Evolutionary conservation across 2,797 vertebrate genomes (phyloP).

Genomic region (Neoniphon sammara): DNA sequence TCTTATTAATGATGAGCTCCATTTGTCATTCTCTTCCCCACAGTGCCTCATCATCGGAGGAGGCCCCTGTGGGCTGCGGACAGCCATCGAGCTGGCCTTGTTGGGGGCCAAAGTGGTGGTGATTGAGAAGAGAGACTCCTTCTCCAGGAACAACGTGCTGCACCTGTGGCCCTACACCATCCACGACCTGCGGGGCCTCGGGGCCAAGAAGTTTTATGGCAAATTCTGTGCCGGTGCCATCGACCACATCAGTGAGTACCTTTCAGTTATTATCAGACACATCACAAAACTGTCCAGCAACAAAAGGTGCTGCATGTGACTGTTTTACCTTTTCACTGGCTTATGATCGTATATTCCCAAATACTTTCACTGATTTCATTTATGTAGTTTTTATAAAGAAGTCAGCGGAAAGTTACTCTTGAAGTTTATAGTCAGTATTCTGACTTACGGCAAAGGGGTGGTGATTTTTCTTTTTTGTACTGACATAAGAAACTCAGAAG

Average conservation of each 20-base stretch:
- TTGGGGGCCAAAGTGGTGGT: slow-evolving; percentile 95
- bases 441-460: not conserved
- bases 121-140: slow-evolving; percentile 96
- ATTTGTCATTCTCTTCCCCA: slow-evolving; percentile 39
- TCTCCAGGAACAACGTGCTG: slow-evolving; percentile 96
- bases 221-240: slow-evolving; percentile 98
- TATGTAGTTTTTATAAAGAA: not conserved
- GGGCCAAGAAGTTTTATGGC: slow-evolving; percentile 97
- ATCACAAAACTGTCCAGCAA: too few relatives aligned
- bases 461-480: not conserved
- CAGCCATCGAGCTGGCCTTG: slow-evolving; percentile 94
- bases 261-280: not conserved
- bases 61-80: slow-evolving; percentile 94
- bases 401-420: not conserved
- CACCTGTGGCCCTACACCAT: slow-evolving; percentile 99
- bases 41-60: slow-evolving; percentile 97
- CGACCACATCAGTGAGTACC: slow-evolving; percentile 96
- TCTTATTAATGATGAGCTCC: slow-evolving; percentile 25
- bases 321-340: too few relatives aligned
- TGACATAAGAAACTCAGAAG: not conserved
- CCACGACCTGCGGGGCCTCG: slow-evolving; percentile 93
- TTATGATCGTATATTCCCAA: not conserved
- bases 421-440: not conserved
- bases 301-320: too few relatives aligned
- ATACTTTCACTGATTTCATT: not conserved